These are phyloP conservation scores for Onychorhynchus coronatus DNA, from an alignment of 2,113 vertebrate genomes.

Conservation along the genomic window DNA sequence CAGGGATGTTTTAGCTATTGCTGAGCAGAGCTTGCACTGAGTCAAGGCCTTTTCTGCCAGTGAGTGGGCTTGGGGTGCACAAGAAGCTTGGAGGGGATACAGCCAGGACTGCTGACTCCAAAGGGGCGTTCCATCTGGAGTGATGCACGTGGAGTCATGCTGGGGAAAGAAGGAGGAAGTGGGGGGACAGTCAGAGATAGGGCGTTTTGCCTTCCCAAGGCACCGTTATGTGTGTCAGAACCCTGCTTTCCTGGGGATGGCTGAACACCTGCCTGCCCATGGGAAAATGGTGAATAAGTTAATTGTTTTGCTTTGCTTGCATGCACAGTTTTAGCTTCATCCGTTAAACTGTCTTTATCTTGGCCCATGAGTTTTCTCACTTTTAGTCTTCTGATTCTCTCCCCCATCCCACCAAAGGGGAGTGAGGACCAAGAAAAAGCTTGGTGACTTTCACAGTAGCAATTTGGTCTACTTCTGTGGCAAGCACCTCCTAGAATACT, in stretches of 20 bases:
- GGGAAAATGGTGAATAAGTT: neutral
- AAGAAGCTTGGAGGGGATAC: neutral
- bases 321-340: neutral
- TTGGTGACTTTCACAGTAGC: neutral
- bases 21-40: neutral
- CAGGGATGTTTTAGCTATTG: neutral
- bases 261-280: neutral
- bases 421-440: neutral
- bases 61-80: neutral
- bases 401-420: neutral
- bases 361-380: neutral
- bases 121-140: neutral
- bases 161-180: neutral
- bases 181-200: neutral
- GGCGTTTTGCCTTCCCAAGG: neutral
- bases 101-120: neutral
- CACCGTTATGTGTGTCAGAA: fast-evolving
- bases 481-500: neutral
- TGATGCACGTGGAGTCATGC: neutral
- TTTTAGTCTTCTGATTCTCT: neutral
- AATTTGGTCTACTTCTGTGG: neutral
- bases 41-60: neutral
- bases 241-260: neutral
- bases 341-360: neutral
- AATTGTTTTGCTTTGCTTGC: neutral